Conservation (phyloP, 1,140 invertebrate species). For the Lepidurus apus region DNA sequence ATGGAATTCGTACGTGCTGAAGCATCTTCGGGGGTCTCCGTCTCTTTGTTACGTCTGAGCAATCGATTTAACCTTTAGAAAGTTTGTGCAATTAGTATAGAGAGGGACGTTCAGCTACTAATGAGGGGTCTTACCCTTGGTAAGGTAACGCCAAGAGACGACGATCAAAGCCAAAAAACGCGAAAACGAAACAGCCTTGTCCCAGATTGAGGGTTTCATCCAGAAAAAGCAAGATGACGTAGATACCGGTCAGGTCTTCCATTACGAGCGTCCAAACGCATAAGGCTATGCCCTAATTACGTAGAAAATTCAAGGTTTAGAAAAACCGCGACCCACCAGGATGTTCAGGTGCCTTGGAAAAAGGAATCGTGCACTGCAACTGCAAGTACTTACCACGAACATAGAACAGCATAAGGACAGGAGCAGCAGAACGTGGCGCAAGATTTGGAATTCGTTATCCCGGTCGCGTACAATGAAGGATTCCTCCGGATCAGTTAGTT, state of each 20-base stretch:
- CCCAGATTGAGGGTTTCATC: constrained; percentile 83
- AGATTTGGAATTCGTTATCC: constrained; percentile 59
- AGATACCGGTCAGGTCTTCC: constrained; percentile 79
- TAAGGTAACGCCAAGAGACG: constrained; percentile 10
- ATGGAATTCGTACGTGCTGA: constrained; percentile 69
- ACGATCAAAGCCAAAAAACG: constrained; percentile 70
- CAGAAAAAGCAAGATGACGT: constrained; percentile 83
- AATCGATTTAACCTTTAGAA: constrained; percentile 9
- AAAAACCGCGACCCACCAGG: neutral
- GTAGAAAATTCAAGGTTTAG: constrained; percentile 30
- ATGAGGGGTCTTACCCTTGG: neutral
- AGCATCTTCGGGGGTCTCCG: constrained; percentile 52
- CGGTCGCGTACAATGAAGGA: constrained; percentile 42
- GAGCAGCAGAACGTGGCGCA: constrained; percentile 75
- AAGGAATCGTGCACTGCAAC: neutral
- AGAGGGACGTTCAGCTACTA: neutral
- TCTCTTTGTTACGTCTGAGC: neutral
- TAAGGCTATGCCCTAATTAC: constrained; percentile 68
- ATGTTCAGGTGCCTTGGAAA: neutral
- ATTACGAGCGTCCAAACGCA: constrained; percentile 79
- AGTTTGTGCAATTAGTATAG: neutral
- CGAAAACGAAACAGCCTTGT: constrained; percentile 75
- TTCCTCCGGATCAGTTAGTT: constrained; percentile 52
- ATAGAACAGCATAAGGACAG: constrained; percentile 74
- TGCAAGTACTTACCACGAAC: constrained; percentile 66